phyloP scores from a whole-genome alignment of 2,113 vertebrate species.

The Copsychus sechellarum region DNA sequence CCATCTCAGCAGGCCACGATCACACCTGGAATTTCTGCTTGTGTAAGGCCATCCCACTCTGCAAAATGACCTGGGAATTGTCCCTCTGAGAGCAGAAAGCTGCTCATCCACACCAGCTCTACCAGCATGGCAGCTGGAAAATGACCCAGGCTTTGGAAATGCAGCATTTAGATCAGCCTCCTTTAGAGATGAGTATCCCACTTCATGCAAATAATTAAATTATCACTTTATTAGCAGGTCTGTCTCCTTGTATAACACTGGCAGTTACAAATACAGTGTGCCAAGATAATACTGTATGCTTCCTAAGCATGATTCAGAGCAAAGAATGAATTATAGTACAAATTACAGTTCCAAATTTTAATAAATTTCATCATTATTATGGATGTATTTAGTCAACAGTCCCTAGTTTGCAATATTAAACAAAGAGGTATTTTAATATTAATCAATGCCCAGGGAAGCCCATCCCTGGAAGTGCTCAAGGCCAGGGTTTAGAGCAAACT shows the following conservation, averaged over 20 bases:
- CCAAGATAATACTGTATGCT: not conserved
- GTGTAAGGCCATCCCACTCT: not conserved
- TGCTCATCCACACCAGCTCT: not conserved
- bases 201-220: not conserved
- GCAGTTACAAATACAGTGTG: not conserved
- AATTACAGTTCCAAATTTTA: not conserved
- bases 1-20: not conserved
- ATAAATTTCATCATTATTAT: not conserved
- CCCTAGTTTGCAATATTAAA: not conserved
- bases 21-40: not conserved
- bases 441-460: not conserved
- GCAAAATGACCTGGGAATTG: not conserved
- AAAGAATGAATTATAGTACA: not conserved
- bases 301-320: not conserved
- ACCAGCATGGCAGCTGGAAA: not conserved
- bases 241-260: not conserved
- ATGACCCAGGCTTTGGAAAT: not conserved
- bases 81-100: not conserved
- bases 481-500: not conserved
- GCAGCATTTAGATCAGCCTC: not conserved
- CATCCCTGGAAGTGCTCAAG: not conserved
- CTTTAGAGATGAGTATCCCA: not conserved
- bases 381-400: not conserved
- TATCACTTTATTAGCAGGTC: not conserved
- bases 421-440: not conserved